Conservation (phyloP, 1,140 invertebrate genomes). For the Drosophila murphyi region DNA sequence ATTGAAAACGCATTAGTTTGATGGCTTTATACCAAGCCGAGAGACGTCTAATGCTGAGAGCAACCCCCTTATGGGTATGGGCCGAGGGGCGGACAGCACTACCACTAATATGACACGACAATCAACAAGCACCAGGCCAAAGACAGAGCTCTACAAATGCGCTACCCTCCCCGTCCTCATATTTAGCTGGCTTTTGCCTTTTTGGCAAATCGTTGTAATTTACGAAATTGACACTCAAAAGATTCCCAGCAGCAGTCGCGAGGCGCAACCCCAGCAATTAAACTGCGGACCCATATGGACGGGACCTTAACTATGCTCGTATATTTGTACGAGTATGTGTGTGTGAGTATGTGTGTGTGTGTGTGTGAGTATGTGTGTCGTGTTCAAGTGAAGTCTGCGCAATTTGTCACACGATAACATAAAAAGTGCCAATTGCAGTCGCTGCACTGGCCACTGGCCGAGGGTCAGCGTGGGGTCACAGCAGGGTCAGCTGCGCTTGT, state of each 20-base stretch:
- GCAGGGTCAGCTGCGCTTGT: constrained; percentile 64
- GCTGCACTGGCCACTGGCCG: constrained; percentile 7
- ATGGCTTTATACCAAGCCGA: constrained; percentile 58
- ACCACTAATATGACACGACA: constrained; percentile 40
- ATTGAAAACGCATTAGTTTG: constrained; percentile 77
- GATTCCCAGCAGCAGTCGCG: constrained; percentile 38
- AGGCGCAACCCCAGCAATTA: constrained; percentile 56
- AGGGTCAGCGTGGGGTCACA: constrained; percentile 37
- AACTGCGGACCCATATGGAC: constrained; percentile 42
- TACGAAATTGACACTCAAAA: constrained; percentile 83
- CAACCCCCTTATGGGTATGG: constrained; percentile 13
- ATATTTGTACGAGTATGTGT: constrained; percentile 21
- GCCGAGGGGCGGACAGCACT: background rate
- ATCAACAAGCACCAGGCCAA: constrained; percentile 26
- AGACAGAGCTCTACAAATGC: constrained; percentile 17
- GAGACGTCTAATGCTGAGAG: constrained; percentile 18
- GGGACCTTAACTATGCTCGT: background rate
- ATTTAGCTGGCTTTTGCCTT: constrained; percentile 27
- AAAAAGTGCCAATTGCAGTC: constrained; percentile 81
- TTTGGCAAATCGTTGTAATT: constrained; percentile 80
- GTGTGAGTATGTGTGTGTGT: constrained; percentile 3
- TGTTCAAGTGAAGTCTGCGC: constrained; percentile 44
- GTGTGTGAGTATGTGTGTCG: constrained; percentile 8
- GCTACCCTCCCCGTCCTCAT: background rate
- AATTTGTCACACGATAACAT: constrained; percentile 77